These are phyloP conservation scores for Fundulus diaphanus DNA, from an alignment of 2,797 vertebrate genomes.

Conservation along the genomic window DNA sequence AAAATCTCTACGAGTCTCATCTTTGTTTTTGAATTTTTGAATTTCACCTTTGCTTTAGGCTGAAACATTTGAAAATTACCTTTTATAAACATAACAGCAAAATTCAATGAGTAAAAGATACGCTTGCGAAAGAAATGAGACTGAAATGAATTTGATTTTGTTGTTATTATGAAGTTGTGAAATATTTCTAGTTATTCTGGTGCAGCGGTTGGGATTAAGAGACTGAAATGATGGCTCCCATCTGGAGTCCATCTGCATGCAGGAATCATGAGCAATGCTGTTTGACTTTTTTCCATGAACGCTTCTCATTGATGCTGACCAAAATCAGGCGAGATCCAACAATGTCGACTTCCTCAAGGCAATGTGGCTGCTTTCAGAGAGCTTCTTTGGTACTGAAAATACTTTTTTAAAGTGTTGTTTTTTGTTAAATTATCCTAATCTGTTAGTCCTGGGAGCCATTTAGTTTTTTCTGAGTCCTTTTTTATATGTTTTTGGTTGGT, in stretches of 20 bases:
- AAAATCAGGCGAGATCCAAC: conserved; percentile 52
- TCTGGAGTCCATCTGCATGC: conserved; percentile 34
- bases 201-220: neutral
- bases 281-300: conserved; percentile 39
- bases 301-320: conserved; percentile 49
- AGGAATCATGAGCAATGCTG: conserved; percentile 27
- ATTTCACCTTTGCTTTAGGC: neutral
- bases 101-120: neutral
- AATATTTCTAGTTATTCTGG: neutral
- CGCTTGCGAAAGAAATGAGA: neutral
- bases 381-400: conserved; percentile 55
- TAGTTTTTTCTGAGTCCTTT: neutral
- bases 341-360: conserved; percentile 63
- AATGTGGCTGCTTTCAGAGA: conserved; percentile 48
- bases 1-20: neutral
- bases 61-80: neutral
- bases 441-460: conserved; percentile 21
- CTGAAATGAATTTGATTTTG: neutral
- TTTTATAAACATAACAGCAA: neutral
- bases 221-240: conserved; percentile 12
- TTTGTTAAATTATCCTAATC: conserved; percentile 48
- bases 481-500: neutral
- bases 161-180: neutral
- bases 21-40: neutral
- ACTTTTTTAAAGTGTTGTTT: conserved; percentile 47